Conservation (phyloP, 2,888 invertebrate genomes). For the Dendrolimus houi region DNA sequence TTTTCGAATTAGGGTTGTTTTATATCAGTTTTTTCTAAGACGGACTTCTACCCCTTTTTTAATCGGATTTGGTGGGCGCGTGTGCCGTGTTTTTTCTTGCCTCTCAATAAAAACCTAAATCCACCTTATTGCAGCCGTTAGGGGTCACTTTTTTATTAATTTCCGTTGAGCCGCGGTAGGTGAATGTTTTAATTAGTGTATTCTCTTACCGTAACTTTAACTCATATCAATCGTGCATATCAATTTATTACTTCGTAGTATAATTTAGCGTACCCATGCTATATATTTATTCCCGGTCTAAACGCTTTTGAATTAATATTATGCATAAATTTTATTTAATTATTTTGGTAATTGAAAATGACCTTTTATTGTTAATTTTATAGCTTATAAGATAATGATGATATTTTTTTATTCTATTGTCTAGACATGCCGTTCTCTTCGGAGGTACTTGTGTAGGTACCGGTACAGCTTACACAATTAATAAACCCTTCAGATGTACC, state of each 20-base stretch:
- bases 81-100: conserved; percentile 54
- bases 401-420: too few species aligned
- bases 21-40: conserved; percentile 51
- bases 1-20: conserved; percentile 64
- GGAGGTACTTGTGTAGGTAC: too few species aligned
- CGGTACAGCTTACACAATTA: too few species aligned
- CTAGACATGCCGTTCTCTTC: too few species aligned
- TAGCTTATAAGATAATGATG: too few species aligned
- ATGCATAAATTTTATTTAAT: neutral
- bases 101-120: conserved; percentile 55
- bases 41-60: conserved; percentile 70
- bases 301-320: neutral
- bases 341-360: neutral
- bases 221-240: conserved; percentile 42
- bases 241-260: conserved; percentile 54
- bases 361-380: neutral
- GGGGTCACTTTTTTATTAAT: conserved; percentile 58
- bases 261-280: conserved; percentile 38
- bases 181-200: conserved; percentile 67
- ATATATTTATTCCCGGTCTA: neutral
- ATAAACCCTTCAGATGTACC: too few species aligned
- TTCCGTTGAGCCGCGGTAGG: conserved; percentile 51
- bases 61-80: conserved; percentile 68
- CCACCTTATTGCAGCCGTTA: conserved; percentile 69
- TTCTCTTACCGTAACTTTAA: conserved; percentile 15